A percentile compares a stretch with the other conserved stretches of the same genome.
phyloP scores from a whole-genome alignment of 1,140 invertebrate species.

The Theocolax elegans region DNA sequence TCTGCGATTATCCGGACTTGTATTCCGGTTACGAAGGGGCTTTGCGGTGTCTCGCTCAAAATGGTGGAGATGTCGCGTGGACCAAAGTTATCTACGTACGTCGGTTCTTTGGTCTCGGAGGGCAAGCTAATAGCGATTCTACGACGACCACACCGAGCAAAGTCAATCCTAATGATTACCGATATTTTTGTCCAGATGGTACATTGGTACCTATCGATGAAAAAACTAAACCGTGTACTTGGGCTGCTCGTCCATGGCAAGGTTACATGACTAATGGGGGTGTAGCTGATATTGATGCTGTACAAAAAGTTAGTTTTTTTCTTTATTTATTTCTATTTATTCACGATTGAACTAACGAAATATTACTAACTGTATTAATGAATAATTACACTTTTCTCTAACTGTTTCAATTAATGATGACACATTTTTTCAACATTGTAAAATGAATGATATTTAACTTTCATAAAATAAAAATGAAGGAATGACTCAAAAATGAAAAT shows the following conservation, averaged over 20 bases:
- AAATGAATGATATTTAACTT: no score
- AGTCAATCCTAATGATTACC: constrained; percentile 72
- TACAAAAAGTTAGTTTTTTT: constrained; percentile 60
- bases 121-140: constrained; percentile 49
- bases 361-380: no score
- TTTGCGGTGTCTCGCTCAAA: constrained; percentile 81
- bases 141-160: constrained; percentile 55
- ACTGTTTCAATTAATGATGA: no score
- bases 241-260: constrained; percentile 85
- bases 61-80: constrained; percentile 85
- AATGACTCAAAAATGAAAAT: no score
- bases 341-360: no score
- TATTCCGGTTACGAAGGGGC: constrained; percentile 87
- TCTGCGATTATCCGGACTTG: constrained; percentile 84
- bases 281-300: constrained; percentile 63
- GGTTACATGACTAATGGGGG: constrained; percentile 76
- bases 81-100: constrained; percentile 83
- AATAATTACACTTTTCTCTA: no score
- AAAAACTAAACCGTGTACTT: constrained; percentile 76
- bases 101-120: constrained; percentile 76
- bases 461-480: no score
- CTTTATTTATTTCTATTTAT: no score
- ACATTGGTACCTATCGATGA: constrained; percentile 71
- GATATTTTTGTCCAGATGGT: constrained; percentile 86
- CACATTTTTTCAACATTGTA: no score